Percentiles rank a stretch among this genome's conserved stretches.
These are phyloP conservation scores for Apis laboriosa DNA, from an alignment of 1,140 invertebrate genomes.

Conservation along the genomic window DNA sequence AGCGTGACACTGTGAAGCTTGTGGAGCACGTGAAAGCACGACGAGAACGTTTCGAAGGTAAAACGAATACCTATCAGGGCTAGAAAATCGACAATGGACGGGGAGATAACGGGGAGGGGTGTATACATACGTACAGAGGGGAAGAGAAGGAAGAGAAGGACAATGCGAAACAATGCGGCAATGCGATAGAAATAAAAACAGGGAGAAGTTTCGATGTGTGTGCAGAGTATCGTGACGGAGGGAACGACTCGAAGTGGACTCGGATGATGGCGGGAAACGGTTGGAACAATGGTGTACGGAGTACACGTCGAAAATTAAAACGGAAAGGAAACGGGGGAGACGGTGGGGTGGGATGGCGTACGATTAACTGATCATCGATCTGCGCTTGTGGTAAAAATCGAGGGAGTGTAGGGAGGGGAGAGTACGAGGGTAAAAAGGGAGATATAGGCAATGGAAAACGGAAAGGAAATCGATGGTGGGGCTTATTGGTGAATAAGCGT, in stretches of 20 bases:
- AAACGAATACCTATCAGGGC: slow-evolving; percentile 19
- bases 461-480: slow-evolving; percentile 51
- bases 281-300: neutral
- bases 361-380: slow-evolving; percentile 48
- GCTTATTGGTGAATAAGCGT: slow-evolving; percentile 43
- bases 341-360: slow-evolving; percentile 26
- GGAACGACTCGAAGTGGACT: neutral
- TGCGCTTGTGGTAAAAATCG: neutral
- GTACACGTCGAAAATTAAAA: slow-evolving; percentile 30
- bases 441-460: slow-evolving; percentile 38
- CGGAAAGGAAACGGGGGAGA: slow-evolving; percentile 1
- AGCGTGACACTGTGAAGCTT: neutral
- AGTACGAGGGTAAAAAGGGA: neutral
- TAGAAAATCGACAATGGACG: slow-evolving; percentile 28
- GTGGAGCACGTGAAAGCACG: slow-evolving; percentile 33
- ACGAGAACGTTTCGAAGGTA: slow-evolving; percentile 17
- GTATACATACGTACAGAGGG: too few species aligned
- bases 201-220: slow-evolving; percentile 15
- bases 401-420: neutral
- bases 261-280: slow-evolving; percentile 11
- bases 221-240: neutral
- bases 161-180: slow-evolving; percentile 9
- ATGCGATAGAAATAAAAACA: slow-evolving; percentile 22
- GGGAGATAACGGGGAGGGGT: neutral
- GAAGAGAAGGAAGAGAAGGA: neutral